phyloP scores from a whole-genome alignment of 2,888 invertebrate genomes.

The Plagodis pulveraria region DNA sequence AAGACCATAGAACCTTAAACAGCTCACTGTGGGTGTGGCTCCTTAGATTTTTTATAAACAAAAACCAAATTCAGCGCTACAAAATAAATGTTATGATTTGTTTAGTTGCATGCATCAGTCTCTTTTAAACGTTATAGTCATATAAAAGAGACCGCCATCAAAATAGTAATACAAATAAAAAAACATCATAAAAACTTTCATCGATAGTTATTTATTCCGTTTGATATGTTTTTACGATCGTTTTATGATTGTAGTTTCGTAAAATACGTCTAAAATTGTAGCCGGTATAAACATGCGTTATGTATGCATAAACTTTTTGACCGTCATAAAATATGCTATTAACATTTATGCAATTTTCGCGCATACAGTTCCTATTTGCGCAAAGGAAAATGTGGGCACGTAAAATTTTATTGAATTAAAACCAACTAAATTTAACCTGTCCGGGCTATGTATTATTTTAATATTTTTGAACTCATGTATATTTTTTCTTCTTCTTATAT shows the following conservation, averaged over 20 bases:
- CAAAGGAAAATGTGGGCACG: background rate
- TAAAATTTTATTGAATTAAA: too few species aligned
- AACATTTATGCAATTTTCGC: conserved; percentile 8
- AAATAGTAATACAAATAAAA: background rate
- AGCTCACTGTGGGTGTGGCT: too few species aligned
- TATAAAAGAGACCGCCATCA: background rate
- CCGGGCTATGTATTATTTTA: too few species aligned
- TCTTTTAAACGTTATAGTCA: background rate
- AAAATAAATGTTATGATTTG: too few species aligned
- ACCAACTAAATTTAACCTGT: too few species aligned
- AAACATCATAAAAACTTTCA: background rate
- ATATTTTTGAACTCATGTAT: too few species aligned
- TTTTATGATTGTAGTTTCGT: conserved; percentile 29
- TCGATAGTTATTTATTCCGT: conserved; percentile 1
- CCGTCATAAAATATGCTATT: conserved; percentile 21
- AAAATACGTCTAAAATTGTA: conserved; percentile 22
- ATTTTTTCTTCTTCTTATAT: too few species aligned
- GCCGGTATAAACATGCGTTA: conserved; percentile 20
- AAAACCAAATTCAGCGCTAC: too few species aligned
- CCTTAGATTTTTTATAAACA: too few species aligned
- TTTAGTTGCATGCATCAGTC: too few species aligned
- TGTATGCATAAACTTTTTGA: conserved; percentile 23
- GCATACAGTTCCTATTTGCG: background rate
- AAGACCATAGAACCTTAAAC: too few species aligned
- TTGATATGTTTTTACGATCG: conserved; percentile 18